Base-by-base conservation (phyloP, 2,113 vertebrate species). In the Cairina moschata region DNA sequence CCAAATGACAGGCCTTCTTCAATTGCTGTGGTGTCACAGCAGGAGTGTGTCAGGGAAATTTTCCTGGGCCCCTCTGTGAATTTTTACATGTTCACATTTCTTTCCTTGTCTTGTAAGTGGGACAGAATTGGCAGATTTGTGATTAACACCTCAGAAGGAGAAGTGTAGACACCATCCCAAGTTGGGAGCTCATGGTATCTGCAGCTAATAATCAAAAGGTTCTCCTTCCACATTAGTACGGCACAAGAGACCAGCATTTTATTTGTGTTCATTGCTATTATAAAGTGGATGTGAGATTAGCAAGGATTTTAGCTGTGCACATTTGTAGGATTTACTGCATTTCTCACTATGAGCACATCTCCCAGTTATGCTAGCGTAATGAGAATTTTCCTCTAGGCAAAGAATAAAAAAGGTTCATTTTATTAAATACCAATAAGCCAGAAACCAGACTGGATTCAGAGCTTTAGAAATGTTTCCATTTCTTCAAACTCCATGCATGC, bases 1-100 rank as follows among this genome's bases (percentile, higher is more conserved):
- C 97, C 97, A 98, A 98, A 97, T 98, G 98, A 99, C 98, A 98
- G 98, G 98, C 98, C 98, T 98, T 98, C 98, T 98, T 98, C 98
- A 98, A 97, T 97, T 95, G 97, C 98, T 86, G 96, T 95, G 96
- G 98, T 97, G 98, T 98, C 98, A 94, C 98, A 99, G 98, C 98
- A 94, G 98, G 98, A 98, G 97, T 90, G 77, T 96, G 98, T 98
- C 98, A 98, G 98, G 96, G 96, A 98, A 97, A 98, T 98, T 97
- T 97, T 98, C 97, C 97, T 96, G 85, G 66, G 97, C 97, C 98
- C 97, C 96, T 98, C 95, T 97, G 97, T 94, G 97, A 97, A 97
- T 97, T 97, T 98, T 97, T 98, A 97, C 96, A 97, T 97, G 98
- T 97, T 98, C 98, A 95, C 97, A 96, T 97, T 98, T 97, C 97